Evolutionary conservation across 2,113 vertebrate genomes (phyloP).

Genomic region (Gopherus flavomarginatus): DNA sequence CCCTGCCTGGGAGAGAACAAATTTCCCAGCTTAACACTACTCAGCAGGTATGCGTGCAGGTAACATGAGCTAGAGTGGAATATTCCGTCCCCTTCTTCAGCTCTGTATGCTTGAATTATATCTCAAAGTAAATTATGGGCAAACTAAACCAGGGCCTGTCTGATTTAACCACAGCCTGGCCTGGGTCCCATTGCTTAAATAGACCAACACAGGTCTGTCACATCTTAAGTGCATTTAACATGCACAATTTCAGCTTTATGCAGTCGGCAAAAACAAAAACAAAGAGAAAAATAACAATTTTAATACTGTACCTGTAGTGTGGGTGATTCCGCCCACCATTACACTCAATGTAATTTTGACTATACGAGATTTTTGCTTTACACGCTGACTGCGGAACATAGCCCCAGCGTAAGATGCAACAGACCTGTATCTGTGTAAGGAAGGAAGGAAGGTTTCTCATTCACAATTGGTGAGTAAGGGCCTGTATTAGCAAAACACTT

Average conservation of each 20-base stretch:
- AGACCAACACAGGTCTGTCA: fast-evolving
- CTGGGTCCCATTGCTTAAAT: fast-evolving
- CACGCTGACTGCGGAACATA: too few species aligned
- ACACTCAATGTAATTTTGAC: too few species aligned
- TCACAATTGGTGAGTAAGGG: background rate
- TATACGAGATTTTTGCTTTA: too few species aligned
- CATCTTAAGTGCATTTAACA: too few species aligned
- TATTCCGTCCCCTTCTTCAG: background rate
- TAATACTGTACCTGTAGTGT: too few species aligned
- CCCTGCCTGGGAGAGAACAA: background rate
- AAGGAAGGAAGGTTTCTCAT: background rate
- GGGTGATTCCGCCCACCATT: too few species aligned
- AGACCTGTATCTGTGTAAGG: background rate
- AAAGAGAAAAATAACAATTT: too few species aligned
- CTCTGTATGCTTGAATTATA: background rate
- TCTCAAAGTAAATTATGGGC: background rate
- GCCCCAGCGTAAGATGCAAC: too few species aligned
- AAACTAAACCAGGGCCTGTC: background rate
- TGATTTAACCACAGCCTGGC: background rate
- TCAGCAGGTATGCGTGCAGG: background rate
- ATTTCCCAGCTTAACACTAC: fast-evolving
- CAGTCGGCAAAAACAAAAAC: too few species aligned
- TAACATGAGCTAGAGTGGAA: background rate
- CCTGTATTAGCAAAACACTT: background rate
- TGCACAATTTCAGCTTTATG: too few species aligned